phyloP scores from a whole-genome alignment of 2,113 vertebrate genomes.

The Petrocephalus zakoni region DNA sequence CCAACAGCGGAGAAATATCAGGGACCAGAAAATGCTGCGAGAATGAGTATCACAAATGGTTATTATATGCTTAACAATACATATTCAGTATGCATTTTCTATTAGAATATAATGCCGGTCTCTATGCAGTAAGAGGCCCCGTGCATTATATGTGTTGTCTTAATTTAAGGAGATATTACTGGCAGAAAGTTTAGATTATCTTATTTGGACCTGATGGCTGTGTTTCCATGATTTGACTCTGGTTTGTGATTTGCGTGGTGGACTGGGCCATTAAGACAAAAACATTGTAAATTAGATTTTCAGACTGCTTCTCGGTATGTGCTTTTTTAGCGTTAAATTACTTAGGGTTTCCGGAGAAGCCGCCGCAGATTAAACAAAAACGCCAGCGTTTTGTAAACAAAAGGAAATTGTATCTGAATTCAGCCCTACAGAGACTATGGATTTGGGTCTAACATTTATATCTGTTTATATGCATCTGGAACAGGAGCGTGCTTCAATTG shows the following conservation, averaged over 20 bases:
- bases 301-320: not conserved
- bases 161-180: not conserved
- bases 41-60: not conserved
- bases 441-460: not conserved
- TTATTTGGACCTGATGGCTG: not conserved
- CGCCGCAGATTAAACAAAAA: not conserved
- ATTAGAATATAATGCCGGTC: not conserved
- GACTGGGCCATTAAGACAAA: not conserved
- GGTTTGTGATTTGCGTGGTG: not conserved
- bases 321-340: slow-evolving; percentile 1
- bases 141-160: not conserved
- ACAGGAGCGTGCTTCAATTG: not conserved
- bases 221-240: not conserved
- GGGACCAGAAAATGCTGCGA: not conserved
- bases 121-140: not conserved
- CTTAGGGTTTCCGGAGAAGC: not conserved
- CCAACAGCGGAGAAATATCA: not conserved
- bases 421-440: not conserved
- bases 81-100: not conserved
- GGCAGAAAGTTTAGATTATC: not conserved
- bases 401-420: not conserved
- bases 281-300: not conserved
- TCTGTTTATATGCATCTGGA: slow-evolving; percentile 2
- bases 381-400: not conserved
- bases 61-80: not conserved